Evolutionary conservation across 2,888 invertebrate genomes (phyloP), one percentile per base, ranked within the genome.

Genomic region (Odontocolon sp.): DNA sequence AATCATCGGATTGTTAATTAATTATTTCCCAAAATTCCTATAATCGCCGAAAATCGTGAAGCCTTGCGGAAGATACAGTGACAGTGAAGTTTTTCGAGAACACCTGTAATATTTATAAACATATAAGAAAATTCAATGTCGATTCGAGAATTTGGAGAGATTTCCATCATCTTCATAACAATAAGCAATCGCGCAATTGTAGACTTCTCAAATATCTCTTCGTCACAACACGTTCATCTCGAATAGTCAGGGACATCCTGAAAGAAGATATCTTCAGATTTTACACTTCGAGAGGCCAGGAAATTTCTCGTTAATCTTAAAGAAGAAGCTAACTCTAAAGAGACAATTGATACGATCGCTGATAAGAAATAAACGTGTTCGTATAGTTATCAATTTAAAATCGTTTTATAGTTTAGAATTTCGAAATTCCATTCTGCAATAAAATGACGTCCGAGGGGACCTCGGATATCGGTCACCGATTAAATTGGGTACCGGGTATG

Each of bases 401-500:
- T 56, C 45, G 45, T 66, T 28, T 28, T 67, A 33, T 18, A 33
- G 14, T 8, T 18, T 8, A 47, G 36, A n/a, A n/a, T n/a, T n/a
- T 26, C 77, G 79, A 80, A 64, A 86, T 85, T 83, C 81, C 81
- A 67, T 84, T 84, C 74, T 85, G 78, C 66, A 81, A 82, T 23
- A 85, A 83, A 64, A 86, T 87, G 87, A 79, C 83, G 23, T 83
- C 83, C 63, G 85, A 84, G 50, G 77, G 64, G 21, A 80, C 28
- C 23, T 77, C 81, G 82, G 83, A 81, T 9, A 64, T 61, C 11
- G 59, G 40, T 3, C 45, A 56, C 3, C 63, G 50, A 31, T 70
- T 31, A 14, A 69, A 77, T 54, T 82, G 83, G 83, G 73, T 79
- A 8, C 80, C 82, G 50, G 85, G 85, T 38, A 83, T 83, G 77